These are phyloP conservation scores for Ceramica pisi DNA, from an alignment of 2,888 invertebrate species.

Conservation along the genomic window DNA sequence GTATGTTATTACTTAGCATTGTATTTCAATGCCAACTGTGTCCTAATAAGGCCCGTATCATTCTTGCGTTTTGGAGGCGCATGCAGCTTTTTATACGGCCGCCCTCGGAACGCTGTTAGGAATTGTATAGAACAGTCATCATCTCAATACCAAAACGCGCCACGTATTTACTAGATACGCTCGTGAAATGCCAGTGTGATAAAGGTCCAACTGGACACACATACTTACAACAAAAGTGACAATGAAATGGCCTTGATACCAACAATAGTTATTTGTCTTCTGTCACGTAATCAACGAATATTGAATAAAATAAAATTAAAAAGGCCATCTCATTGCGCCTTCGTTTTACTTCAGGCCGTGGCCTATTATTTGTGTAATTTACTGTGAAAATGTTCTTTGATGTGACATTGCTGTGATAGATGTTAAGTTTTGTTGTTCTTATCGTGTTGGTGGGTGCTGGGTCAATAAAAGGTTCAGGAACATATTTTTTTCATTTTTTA, in stretches of 20 bases:
- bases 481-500: constrained; percentile 58
- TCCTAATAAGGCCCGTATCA: background rate
- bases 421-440: constrained; percentile 81
- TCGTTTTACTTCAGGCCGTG: constrained; percentile 46
- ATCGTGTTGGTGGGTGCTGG: constrained; percentile 81
- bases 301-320: constrained; percentile 51
- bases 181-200: constrained; percentile 8
- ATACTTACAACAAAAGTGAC: constrained; percentile 39
- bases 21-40: constrained; percentile 3
- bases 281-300: constrained; percentile 54
- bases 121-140: background rate
- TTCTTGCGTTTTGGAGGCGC: constrained; percentile 6
- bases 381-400: constrained; percentile 60
- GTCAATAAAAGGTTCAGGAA: constrained; percentile 87
- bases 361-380: constrained; percentile 45
- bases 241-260: constrained; percentile 45
- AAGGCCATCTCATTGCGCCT: constrained; percentile 39
- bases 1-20: constrained; percentile 8
- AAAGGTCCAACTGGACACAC: background rate
- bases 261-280: constrained; percentile 52
- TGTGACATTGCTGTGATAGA: constrained; percentile 85
- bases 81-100: background rate
- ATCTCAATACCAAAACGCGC: background rate
- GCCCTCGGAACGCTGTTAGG: background rate
- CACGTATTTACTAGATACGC: constrained; percentile 2